These are phyloP conservation scores for Drosophila melanocephala DNA, from an alignment of 2,888 invertebrate species.

Conservation along the genomic window DNA sequence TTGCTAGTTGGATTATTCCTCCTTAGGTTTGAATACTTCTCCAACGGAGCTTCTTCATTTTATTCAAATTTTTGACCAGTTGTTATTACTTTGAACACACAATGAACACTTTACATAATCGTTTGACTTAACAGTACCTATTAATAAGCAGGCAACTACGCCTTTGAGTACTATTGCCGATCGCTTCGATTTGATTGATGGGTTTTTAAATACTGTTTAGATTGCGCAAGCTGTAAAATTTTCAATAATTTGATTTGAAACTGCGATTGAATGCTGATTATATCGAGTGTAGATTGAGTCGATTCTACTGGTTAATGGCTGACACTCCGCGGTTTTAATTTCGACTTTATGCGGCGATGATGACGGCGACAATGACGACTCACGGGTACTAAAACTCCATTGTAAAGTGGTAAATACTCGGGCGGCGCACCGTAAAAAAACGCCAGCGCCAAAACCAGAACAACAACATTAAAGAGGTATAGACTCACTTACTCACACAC, in stretches of 20 bases:
- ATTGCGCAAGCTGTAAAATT: constrained; percentile 42
- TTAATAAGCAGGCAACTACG: not conserved
- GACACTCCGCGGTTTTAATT: constrained; percentile 82
- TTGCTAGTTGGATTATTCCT: not conserved
- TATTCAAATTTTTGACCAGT: constrained; percentile 15
- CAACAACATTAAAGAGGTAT: constrained; percentile 75
- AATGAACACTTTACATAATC: constrained; percentile 15
- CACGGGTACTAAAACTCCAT: constrained; percentile 82
- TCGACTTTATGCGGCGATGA: constrained; percentile 83
- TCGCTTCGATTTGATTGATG: constrained; percentile 12
- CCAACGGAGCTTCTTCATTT: constrained; percentile 52
- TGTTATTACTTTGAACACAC: constrained; percentile 18
- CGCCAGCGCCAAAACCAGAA: constrained; percentile 80
- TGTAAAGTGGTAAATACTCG: constrained; percentile 83
- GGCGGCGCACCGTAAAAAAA: constrained; percentile 81
- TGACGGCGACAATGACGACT: constrained; percentile 84
- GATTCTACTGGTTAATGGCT: constrained; percentile 73
- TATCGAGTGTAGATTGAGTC: constrained; percentile 56
- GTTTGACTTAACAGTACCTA: constrained; percentile 3
- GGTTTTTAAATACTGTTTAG: constrained; percentile 19
- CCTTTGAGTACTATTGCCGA: not conserved
- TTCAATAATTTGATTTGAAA: constrained; percentile 38
- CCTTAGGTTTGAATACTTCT: constrained; percentile 11
- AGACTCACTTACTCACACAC: constrained; percentile 36
- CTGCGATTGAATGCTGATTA: constrained; percentile 52